These are phyloP conservation scores for Lymantria monacha DNA, from an alignment of 2,888 invertebrate genomes.

Conservation along the genomic window DNA sequence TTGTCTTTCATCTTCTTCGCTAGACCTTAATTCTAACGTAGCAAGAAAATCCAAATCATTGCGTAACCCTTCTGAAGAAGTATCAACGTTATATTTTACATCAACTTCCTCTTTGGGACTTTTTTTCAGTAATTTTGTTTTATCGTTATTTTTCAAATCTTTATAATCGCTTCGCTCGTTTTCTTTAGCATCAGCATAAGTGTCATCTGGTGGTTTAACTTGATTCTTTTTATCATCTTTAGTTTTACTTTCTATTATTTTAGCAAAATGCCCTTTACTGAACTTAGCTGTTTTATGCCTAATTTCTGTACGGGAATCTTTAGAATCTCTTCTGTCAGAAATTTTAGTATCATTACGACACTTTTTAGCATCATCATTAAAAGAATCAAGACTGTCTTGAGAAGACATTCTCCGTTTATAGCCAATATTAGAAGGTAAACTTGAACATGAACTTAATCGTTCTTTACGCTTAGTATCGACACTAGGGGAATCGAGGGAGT, in stretches of 20 bases:
- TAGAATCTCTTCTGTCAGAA: constrained; percentile 86
- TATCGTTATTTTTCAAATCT: constrained; percentile 46
- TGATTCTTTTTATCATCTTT: constrained; percentile 83
- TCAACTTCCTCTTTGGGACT: constrained; percentile 49
- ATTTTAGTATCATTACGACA: constrained; percentile 80
- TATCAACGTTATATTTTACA: constrained; percentile 48
- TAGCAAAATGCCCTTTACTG: constrained; percentile 82
- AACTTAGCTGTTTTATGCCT: constrained; percentile 79
- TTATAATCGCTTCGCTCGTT: constrained; percentile 48
- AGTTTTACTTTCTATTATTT: constrained; percentile 83
- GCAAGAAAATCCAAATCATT: constrained; percentile 83
- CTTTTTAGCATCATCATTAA: constrained; percentile 84
- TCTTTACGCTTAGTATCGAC: constrained; percentile 82
- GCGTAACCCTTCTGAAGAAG: constrained; percentile 57
- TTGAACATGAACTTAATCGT: constrained; percentile 81
- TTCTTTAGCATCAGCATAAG: constrained; percentile 60
- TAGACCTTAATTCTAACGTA: constrained; percentile 80
- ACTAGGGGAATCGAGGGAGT: constrained; percentile 72
- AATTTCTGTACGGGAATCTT: constrained; percentile 79
- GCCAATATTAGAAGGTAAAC: constrained; percentile 84
- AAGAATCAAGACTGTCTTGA: constrained; percentile 85
- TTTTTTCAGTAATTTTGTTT: constrained; percentile 51
- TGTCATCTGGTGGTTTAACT: constrained; percentile 73
- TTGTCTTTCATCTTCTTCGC: constrained; percentile 83
- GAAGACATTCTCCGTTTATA: constrained; percentile 90